These are phyloP conservation scores for Saguinus midas DNA, from an alignment of 2,113 vertebrate genomes.

Conservation along the genomic window DNA sequence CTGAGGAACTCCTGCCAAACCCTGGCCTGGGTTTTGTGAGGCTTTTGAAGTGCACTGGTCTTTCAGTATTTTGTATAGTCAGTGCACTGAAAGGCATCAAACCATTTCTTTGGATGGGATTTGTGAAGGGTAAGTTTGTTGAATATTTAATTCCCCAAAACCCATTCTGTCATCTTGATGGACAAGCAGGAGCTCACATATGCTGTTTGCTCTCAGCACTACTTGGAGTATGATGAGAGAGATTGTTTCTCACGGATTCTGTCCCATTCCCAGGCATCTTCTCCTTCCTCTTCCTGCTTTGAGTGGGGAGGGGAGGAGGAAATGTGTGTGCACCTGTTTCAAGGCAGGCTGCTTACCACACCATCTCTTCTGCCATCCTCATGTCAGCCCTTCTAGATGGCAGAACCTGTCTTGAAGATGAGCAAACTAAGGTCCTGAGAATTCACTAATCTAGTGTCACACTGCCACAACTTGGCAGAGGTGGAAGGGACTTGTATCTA, in stretches of 20 bases:
- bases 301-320: background rate
- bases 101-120: slow-evolving; percentile 80
- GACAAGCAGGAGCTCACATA: slow-evolving; percentile 39
- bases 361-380: background rate
- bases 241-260: slow-evolving; percentile 61
- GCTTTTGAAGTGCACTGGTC: slow-evolving; percentile 83
- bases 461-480: background rate
- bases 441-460: background rate
- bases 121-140: slow-evolving; percentile 78
- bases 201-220: background rate
- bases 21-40: slow-evolving; percentile 79
- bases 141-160: slow-evolving; percentile 80
- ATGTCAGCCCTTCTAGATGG: background rate
- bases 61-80: slow-evolving; percentile 84
- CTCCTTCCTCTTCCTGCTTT: background rate
- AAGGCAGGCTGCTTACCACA: background rate
- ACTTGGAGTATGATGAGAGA: background rate
- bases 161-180: slow-evolving; percentile 77
- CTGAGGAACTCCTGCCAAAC: slow-evolving; percentile 84
- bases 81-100: slow-evolving; percentile 83
- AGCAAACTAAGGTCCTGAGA: background rate
- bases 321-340: background rate
- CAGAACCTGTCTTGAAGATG: background rate
- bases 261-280: background rate
- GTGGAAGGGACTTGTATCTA: background rate